These are phyloP conservation scores for Hypocryptadius cinnamomeus DNA, from an alignment of 2,113 vertebrate genomes.

Conservation along the genomic window DNA sequence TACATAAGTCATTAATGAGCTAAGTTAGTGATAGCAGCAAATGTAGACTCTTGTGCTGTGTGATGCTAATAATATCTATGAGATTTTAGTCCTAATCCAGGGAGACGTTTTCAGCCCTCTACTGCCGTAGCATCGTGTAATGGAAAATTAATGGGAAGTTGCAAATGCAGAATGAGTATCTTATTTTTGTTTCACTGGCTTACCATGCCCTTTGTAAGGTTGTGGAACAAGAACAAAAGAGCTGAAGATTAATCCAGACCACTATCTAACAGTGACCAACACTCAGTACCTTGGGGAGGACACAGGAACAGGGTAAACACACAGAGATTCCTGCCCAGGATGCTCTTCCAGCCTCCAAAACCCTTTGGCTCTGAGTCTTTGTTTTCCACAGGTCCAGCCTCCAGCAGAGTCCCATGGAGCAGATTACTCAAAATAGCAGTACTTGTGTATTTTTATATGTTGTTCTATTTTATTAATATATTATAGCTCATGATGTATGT, in stretches of 20 bases:
- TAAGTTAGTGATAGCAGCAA: not conserved
- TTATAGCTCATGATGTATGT: not conserved
- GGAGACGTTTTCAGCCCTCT: not conserved
- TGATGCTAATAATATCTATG: not conserved
- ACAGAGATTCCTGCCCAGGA: not conserved
- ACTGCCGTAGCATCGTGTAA: not conserved
- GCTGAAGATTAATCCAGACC: not conserved
- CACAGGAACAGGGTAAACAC: not conserved
- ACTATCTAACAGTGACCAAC: not conserved
- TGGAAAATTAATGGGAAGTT: conserved; percentile 21
- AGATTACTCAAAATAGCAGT: not conserved
- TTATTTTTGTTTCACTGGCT: not conserved
- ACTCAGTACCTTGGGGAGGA: not conserved
- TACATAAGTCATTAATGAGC: conserved; percentile 13
- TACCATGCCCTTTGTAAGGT: fast-evolving
- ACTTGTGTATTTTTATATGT: not conserved
- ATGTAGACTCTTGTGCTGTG: not conserved
- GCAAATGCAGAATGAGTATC: not conserved
- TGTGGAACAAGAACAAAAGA: not conserved
- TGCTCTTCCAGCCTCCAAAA: not conserved
- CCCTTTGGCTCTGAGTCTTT: not conserved
- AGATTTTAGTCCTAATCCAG: conserved; percentile 20
- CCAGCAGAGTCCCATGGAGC: not conserved
- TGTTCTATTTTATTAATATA: not conserved
- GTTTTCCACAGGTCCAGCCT: not conserved